Base-by-base conservation (phyloP, 2,888 invertebrate genomes). In the Orchesella flavescens region DNA sequence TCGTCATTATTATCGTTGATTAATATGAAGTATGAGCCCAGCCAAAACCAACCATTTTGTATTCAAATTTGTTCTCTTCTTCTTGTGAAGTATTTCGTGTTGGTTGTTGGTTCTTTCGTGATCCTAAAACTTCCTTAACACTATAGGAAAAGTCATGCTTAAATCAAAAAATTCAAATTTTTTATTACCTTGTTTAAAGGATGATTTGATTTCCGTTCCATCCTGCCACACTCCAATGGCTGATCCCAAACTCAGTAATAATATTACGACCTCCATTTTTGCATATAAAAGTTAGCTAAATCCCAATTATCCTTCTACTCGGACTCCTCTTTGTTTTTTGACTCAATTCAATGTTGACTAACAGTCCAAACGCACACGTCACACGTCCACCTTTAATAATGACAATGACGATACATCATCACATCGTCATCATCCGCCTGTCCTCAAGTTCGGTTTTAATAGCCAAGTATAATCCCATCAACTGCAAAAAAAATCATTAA, bases 211-310 rank as follows among this genome's bases (percentile, higher is more conserved):
- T 53, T 81, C 81, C 53, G 85, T 80, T 59, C 86, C 86, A 80
- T 86, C 85, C 80, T 86, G 86, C 86, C 86, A 86, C 61, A 81
- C 81, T 77, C 85, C 86, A 73, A 84, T 78, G 68, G 84, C 84
- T 43, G 75, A 57, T 61, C 84, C 85, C 44, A 77, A 68, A 17
- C 76, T 76, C 61, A 69, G 46, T 15, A 77, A 69, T 46, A 77
- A 61, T 77, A 77, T 57, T 21, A 69, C 69, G 17, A 77, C 49
- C 77, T 77, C 77, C 77, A 77, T 77, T 17, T 69, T 77, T 34
- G 43, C 43, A 66, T 34, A 49, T 44, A 49, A 73, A 43, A 49
- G 49, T 12, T 59, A 21, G 19, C 4, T 73, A 43, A 59, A 73
- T 49, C 49, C n/a, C 49, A 19, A 43, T 23, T 73, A 59, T 57